A percentile compares a stretch with the other conserved stretches of the same genome.
Conservation (phyloP, 2,888 invertebrate species). For the Mythimna albipuncta region DNA sequence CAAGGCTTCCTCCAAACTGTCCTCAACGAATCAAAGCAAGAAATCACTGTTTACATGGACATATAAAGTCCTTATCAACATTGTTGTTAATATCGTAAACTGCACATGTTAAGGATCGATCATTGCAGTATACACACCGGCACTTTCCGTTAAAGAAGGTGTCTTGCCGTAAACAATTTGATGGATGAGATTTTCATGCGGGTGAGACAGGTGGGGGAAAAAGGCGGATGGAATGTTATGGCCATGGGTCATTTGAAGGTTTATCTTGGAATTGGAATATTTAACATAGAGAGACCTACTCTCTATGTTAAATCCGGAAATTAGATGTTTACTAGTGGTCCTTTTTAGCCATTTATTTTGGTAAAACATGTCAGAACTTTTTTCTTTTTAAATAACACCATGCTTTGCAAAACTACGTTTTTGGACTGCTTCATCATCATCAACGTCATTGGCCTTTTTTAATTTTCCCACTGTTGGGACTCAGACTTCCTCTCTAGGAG, state of each 20-base stretch:
- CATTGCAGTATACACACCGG: conserved; percentile 58
- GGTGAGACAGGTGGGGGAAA: neutral
- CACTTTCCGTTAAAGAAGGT: conserved; percentile 57
- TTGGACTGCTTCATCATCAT: too few relatives aligned
- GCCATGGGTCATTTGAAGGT: neutral
- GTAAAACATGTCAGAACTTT: too few relatives aligned
- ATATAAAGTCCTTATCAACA: conserved; percentile 28
- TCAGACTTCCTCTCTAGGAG: too few relatives aligned
- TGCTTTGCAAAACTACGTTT: too few relatives aligned
- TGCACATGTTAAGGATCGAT: conserved; percentile 65
- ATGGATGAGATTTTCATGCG: conserved; percentile 40
- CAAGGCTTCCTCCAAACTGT: conserved; percentile 10
- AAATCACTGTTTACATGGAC: conserved; percentile 23
- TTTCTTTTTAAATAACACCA: too few relatives aligned
- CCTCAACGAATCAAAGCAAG: conserved; percentile 10
- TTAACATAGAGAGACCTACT: too few relatives aligned
- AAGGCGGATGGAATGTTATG: neutral
- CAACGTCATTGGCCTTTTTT: too few relatives aligned
- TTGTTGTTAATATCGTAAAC: conserved; percentile 44
- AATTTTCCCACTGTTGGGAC: too few relatives aligned
- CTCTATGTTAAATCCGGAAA: too few relatives aligned
- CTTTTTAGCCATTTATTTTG: too few relatives aligned
- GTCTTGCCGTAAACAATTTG: conserved; percentile 54
- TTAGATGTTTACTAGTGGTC: too few relatives aligned
- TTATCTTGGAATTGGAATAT: too few relatives aligned